Evolutionary conservation across 92 coral and sea anemone genomes (phyloP).

Genomic region (Zoanthus solanderi): DNA sequence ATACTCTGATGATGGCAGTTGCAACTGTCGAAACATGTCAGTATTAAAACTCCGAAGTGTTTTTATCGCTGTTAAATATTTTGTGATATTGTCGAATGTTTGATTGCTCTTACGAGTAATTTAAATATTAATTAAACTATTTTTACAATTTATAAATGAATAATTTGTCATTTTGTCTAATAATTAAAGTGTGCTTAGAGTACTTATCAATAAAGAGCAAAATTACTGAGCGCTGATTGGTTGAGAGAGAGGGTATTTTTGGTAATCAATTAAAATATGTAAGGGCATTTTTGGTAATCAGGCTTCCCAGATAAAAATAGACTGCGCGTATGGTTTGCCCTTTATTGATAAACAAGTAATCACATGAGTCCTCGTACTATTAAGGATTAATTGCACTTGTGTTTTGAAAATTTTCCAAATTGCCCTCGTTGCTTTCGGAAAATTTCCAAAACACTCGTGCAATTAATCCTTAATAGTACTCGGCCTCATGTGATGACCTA

Average conservation of each 20-base stretch:
- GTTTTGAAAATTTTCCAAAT: neutral
- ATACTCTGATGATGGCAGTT: no score
- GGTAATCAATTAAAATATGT: conserved; percentile 1
- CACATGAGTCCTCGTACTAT: neutral
- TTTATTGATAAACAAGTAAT: neutral
- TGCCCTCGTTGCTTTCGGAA: neutral
- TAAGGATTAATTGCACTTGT: neutral
- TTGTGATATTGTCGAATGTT: neutral
- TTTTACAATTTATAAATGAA: neutral
- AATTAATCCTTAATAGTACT: neutral
- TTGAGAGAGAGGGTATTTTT: conserved; percentile 1
- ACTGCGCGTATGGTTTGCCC: neutral
- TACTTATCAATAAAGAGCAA: conserved; percentile 1
- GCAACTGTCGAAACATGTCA: no score
- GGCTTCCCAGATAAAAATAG: conserved; percentile 5
- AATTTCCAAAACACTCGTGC: neutral
- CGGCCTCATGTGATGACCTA: conserved; percentile 2
- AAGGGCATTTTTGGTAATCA: conserved; percentile 1
- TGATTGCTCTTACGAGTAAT: conserved; percentile 2
- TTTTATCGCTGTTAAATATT: no score
- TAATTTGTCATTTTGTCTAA: neutral
- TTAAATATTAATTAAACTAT: neutral
- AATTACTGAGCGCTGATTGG: neutral
- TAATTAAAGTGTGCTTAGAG: conserved; percentile 2
- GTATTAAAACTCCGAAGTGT: no score